Evolutionary conservation across 2,113 vertebrate genomes (phyloP), one percentile per base, ranked within the genome.

Genomic region (Cyanoderma ruficeps): DNA sequence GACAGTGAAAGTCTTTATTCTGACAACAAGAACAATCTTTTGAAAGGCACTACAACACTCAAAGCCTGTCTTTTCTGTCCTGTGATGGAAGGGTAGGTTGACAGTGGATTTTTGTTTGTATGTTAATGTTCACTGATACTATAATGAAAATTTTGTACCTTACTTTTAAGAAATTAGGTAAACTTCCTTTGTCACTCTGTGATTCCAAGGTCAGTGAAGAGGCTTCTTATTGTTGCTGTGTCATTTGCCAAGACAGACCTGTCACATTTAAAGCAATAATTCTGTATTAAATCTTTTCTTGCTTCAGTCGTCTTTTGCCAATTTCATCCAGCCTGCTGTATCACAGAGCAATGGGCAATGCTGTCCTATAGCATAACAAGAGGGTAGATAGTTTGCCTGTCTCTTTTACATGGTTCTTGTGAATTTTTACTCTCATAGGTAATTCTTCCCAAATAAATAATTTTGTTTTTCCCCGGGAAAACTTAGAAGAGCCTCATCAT

Each of bases 1-100:
- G 97, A 93, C 59, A 92, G 91, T 84, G 97, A 78, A 83, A 94
- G 87, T 59, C 97, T 96, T 92, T 98, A 98, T 30, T 69, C 65
- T 74, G 97, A 97, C 94, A 98, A 96, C 13, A 95, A 96, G 69
- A 96, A 97, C 49, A 96, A 94, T 69, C 88, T 98, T 3, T 57
- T 98, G 47, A 96, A 96, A 95, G 96, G 74, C 85, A 97, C 97
- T 95, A 96, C 97, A 72, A 96, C 98, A 33, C 96, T 98, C 57
- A 97, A 97, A 95, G 97, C 97, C 10, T 98, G 98, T 95, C 98
- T 98, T 47, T 98, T 98, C 70, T 97, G 98, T 86, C 96, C 98
- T 63, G 94, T 98, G 78, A 92, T 97, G 68, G 97, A 98, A 87
- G 98, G 98, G 99, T 99, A 97, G 80, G 94, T 94, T 74, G n/a